Evolutionary conservation across 2,888 invertebrate species (phyloP).

Genomic region (Epistrophe eligans): DNA sequence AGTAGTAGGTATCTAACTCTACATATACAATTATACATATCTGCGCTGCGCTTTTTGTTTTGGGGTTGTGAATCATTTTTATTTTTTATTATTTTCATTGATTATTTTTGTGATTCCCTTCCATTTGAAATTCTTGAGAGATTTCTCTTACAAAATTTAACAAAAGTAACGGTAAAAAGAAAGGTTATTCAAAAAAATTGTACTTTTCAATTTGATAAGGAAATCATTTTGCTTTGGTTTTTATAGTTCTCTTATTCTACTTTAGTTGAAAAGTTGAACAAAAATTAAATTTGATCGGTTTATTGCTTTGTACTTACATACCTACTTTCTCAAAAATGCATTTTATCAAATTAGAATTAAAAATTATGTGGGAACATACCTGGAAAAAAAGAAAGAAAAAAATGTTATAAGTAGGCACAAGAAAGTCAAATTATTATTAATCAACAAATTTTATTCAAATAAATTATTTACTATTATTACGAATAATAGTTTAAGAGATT

Average conservation of each 20-base stretch:
- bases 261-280: no score
- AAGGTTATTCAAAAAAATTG: not conserved
- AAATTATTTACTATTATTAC: no score
- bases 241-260: not conserved
- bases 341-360: not conserved
- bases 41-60: conserved; percentile 41
- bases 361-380: not conserved
- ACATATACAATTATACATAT: no score
- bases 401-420: no score
- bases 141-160: not conserved
- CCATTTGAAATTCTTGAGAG: not conserved
- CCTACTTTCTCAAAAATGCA: not conserved
- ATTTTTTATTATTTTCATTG: conserved; percentile 22
- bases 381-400: not conserved
- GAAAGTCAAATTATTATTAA: no score
- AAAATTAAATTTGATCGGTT: no score
- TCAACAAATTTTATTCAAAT: no score
- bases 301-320: no score
- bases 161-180: not conserved
- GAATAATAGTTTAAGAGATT: no score
- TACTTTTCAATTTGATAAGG: not conserved
- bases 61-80: conserved; percentile 35
- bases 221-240: not conserved
- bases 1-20: conserved; percentile 3
- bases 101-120: not conserved